Conservation (phyloP, 2,888 invertebrate genomes). For the Ophion ellenae region DNA sequence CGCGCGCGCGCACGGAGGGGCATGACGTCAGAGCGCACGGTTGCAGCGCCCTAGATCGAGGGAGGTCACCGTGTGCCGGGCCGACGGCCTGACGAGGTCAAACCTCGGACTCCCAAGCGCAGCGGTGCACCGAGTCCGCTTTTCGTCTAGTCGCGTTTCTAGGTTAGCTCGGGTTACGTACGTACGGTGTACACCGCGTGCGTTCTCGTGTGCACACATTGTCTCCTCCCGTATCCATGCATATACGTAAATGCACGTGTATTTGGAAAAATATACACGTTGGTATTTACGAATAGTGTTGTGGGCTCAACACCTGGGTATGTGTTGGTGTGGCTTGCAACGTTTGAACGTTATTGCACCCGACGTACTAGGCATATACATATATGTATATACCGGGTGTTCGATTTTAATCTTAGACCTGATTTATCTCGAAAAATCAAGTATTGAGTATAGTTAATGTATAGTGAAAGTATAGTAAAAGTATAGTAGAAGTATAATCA, state of each 20-base stretch:
- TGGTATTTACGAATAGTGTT: constrained; percentile 12
- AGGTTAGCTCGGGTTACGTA: constrained; percentile 77
- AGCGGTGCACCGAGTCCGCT: constrained; percentile 72
- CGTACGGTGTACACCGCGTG: constrained; percentile 19
- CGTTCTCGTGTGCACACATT: constrained; percentile 23
- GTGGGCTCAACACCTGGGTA: constrained; percentile 4
- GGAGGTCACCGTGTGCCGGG: constrained; percentile 83
- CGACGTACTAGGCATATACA: constrained; percentile 4
- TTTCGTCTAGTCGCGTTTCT: constrained; percentile 80
- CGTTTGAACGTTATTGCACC: constrained; percentile 52
- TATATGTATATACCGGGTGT: background rate
- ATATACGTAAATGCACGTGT: constrained; percentile 1
- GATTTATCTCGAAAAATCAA: too few species aligned
- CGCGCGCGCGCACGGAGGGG: constrained; percentile 71
- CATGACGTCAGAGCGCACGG: constrained; percentile 82
- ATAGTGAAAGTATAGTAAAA: too few species aligned
- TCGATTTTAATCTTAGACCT: too few species aligned
- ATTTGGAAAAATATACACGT: constrained; percentile 31
- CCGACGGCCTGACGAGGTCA: constrained; percentile 84
- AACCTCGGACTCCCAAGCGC: constrained; percentile 78
- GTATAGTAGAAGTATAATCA: too few species aligned
- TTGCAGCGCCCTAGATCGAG: constrained; percentile 84
- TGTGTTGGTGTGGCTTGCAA: constrained; percentile 18
- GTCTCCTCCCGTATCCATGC: constrained; percentile 23
- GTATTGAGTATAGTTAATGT: too few species aligned